Base-by-base conservation (phyloP, 1,140 invertebrate species). In the Drosophila mauritiana region DNA sequence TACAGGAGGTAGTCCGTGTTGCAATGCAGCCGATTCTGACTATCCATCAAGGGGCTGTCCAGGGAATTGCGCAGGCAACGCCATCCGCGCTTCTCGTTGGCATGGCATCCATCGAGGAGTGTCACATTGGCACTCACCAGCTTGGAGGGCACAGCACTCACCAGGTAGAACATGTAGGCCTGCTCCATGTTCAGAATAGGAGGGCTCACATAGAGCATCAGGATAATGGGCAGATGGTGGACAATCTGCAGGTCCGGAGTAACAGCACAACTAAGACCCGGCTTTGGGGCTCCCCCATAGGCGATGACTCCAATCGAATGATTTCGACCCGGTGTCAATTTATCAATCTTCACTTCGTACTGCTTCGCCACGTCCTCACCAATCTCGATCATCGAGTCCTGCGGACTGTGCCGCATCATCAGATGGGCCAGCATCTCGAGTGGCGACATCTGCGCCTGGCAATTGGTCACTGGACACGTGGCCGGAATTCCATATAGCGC, bases 1-100 rank as follows among this genome's bases (percentile, higher is more conserved):
- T 81, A 81, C 6, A 74, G n/a, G 5, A 51, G 48, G 8, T 17
- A 81, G 46, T 83, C 74, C 37, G 51, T 65, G 31, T 78, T 78
- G 59, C 69, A 22, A 4, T 51, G 17, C 2, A 51, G 3, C n/a
- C 31, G 27, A 4, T 34, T n/a, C 8, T 17, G 8, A 8, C n/a
- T 15, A 3, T 15, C n/a, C 8, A 11, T 17, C n/a, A 17, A 5
- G 0, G 48, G 48, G 11, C 7, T 34, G n/a, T 51, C 48, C n/a
- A 34, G 25, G 0, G 48, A 11, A 34, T 51, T 51, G 1, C 48
- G n/a, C 1, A 51, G n/a, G 48, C n/a, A 51, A 6, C 48, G 48
- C 3, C 34, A 17, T 11, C 48, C 25, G 4, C 0, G 4, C 3
- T 8, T 51, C n/a, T 51, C 48, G 4, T 51, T 1, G n/a, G n/a